A percentile compares a stretch with the other conserved stretches of the same genome.
Evolutionary conservation across 2,113 vertebrate species (phyloP).

Genomic region (Marmota flaviventris): DNA sequence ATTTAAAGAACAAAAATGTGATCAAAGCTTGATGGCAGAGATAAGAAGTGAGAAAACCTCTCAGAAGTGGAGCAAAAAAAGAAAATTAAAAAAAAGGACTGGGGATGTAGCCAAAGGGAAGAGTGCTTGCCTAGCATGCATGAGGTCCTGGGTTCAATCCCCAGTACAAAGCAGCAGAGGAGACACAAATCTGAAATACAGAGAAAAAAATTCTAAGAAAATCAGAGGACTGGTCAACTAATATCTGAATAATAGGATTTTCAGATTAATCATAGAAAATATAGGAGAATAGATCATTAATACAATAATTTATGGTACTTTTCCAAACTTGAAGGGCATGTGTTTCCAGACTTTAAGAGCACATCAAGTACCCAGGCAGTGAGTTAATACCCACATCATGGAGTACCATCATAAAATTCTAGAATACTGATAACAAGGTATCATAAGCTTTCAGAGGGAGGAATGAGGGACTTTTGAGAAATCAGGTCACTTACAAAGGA

Average conservation of each 20-base stretch:
- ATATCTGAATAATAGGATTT: background rate
- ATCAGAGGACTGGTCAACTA: background rate
- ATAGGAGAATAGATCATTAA: background rate
- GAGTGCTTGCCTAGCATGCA: too few species aligned
- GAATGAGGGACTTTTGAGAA: background rate
- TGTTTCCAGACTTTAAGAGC: background rate
- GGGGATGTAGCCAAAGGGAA: too few species aligned
- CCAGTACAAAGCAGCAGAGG: background rate
- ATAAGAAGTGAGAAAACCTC: constrained; percentile 12
- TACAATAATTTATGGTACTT: constrained; percentile 31
- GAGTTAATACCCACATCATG: background rate
- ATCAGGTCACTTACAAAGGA: background rate
- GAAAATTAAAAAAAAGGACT: too few species aligned
- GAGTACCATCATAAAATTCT: constrained; percentile 17
- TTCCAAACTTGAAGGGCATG: constrained; percentile 25
- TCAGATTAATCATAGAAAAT: background rate
- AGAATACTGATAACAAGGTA: constrained; percentile 16
- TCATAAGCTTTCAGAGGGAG: background rate
- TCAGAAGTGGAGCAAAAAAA: background rate
- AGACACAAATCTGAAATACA: background rate
- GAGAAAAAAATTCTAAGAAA: background rate
- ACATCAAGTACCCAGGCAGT: background rate
- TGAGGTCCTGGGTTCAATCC: too few species aligned
- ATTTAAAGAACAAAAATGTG: constrained; percentile 6
- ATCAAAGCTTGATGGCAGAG: constrained; percentile 31